A percentile compares a stretch with the other conserved stretches of the same genome.
Evolutionary conservation across 2,113 vertebrate species (phyloP).

Genomic region (Crotalus horridus): DNA sequence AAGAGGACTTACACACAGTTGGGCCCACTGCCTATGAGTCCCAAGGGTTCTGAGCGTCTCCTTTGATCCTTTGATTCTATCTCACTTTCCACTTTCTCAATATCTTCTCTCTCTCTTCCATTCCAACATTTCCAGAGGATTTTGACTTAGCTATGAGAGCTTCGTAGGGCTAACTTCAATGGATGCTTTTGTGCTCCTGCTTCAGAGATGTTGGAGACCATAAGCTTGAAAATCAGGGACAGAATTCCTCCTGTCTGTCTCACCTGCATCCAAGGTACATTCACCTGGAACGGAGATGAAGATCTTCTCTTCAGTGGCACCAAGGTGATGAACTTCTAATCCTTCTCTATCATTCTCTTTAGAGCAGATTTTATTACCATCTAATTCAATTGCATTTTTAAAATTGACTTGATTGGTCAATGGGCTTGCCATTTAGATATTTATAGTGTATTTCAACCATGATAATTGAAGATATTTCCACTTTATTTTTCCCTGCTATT

Average conservation of each 20-base stretch:
- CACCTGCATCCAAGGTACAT: neutral
- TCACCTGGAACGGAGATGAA: neutral
- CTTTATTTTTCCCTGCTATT: neutral
- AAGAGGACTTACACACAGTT: no score
- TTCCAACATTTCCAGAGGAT: neutral
- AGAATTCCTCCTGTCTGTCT: neutral
- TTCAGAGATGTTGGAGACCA: no score
- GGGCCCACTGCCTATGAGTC: no score
- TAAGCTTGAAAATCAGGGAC: neutral
- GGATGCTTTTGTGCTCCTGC: no score
- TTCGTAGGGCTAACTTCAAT: no score
- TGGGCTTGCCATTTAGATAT: neutral
- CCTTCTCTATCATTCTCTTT: neutral
- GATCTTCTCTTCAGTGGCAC: neutral
- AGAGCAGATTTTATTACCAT: neutral
- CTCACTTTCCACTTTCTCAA: neutral
- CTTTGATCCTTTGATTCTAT: neutral
- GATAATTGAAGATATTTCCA: neutral
- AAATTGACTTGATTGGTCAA: neutral
- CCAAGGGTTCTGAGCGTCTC: neutral
- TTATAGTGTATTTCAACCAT: neutral
- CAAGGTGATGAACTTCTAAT: neutral
- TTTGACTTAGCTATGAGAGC: neutral
- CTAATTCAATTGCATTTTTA: neutral
- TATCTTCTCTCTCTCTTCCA: neutral